Evolutionary conservation across 2,797 vertebrate species (phyloP), one percentile per base, ranked within the genome.

Genomic region (Coregonus ussuriensis): DNA sequence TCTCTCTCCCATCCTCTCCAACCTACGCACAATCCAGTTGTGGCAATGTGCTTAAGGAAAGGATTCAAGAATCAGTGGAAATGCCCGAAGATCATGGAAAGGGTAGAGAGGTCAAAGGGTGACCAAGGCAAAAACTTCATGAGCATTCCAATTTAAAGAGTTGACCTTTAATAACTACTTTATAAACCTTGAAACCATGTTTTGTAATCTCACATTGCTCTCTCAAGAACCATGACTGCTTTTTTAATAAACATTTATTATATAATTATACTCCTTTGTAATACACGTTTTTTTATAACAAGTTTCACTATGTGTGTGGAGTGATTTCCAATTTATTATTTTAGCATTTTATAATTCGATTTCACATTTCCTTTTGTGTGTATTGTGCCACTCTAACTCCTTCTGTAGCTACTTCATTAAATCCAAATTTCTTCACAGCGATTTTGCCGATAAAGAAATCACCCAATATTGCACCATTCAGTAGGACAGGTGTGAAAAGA

Each of bases 401-500:
- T 7, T 47, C 41, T 56, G 18, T 18, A 4, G 6, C 25, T 25
- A 25, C 25, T 25, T 25, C 25, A 25, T 25, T 25, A 25, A 25
- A 25, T 25, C 16, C 31, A 35, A 6, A 41, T 33, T 0, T 31
- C 3, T 67, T 31, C 29, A 31, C 65, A 67, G 31, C 16, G 4
- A n/a, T n/a, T 59, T 4, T 33, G 65, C 21, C 13, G 4, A 29
- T 14, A 1, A 33, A 31, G 29, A 67, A 33, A 31, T 5, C 9
- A 33, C 29, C 65, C 9, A 94, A 89, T 41, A 6, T 41, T 0
- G 74, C 89, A 0, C 0, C 0, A 47, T 47, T 77, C 65, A 33
- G 31, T 16, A 33, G 16, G 4, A 33, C 33, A 68, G 66, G 33
- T 16, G 29, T 68, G 33, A 35, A 67, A 33, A 68, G 66, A 67